Conservation (phyloP, 2,888 invertebrate genomes). For the Dicranocentrus wangi region DNA sequence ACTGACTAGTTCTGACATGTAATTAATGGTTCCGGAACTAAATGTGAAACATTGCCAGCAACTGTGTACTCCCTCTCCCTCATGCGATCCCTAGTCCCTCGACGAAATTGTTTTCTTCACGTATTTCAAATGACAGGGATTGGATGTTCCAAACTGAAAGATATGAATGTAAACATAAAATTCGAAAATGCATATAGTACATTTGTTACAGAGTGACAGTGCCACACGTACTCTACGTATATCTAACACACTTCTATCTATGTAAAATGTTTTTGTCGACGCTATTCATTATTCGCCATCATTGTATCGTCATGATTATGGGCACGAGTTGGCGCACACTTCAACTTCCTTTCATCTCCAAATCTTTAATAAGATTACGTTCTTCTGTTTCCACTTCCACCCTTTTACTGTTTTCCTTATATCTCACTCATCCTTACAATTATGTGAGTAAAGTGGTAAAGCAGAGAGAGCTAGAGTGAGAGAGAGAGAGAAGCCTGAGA, state of each 20-base stretch:
- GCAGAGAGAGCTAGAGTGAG: no score
- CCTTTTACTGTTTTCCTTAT: not conserved
- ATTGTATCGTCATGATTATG: no score
- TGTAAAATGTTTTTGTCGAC: no score
- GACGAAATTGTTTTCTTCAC: conserved; percentile 41
- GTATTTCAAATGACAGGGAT: conserved; percentile 19
- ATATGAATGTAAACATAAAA: not conserved
- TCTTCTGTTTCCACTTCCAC: not conserved
- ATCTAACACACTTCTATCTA: no score
- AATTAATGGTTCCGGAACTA: conserved; percentile 69
- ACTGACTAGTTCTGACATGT: conserved; percentile 64
- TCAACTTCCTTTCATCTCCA: conserved; percentile 7
- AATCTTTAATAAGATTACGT: conserved; percentile 11
- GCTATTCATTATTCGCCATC: no score
- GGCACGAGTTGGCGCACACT: not conserved
- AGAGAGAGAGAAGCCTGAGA: no score
- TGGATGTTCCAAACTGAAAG: not conserved
- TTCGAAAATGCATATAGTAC: not conserved
- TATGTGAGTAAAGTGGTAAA: no score
- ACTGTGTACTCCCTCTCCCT: conserved; percentile 20
- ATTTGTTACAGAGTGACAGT: no score
- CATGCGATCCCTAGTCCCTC: no score
- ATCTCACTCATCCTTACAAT: no score
- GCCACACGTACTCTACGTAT: no score
- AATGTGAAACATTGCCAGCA: conserved; percentile 68